These are phyloP conservation scores for Calameuta pallipes DNA, from an alignment of 2,888 invertebrate species.

Conservation along the genomic window DNA sequence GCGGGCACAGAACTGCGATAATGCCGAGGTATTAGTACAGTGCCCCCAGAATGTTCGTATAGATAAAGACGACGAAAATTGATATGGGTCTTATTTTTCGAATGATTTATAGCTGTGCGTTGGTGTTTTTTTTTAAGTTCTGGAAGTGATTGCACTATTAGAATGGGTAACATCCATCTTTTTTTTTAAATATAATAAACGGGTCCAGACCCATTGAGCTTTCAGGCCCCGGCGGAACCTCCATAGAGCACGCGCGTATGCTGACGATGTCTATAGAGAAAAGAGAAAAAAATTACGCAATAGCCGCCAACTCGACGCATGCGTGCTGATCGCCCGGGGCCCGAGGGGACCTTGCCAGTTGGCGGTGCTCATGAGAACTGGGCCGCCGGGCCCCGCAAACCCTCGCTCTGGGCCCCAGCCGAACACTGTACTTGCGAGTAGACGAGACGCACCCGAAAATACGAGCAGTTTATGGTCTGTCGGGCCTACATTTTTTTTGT, in stretches of 20 bases:
- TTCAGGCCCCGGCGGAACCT: conserved; percentile 9
- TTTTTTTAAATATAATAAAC: neutral
- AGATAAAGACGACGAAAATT: neutral
- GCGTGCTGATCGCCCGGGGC: conserved; percentile 54
- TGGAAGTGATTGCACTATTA: neutral
- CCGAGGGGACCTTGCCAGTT: conserved; percentile 58
- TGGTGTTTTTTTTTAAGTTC: neutral
- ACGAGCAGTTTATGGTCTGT: conserved; percentile 26
- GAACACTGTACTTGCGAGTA: neutral
- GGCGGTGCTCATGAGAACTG: conserved; percentile 62
- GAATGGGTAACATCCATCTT: neutral
- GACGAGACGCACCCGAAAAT: neutral
- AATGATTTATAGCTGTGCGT: neutral
- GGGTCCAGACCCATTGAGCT: neutral
- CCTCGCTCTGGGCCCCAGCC: conserved; percentile 22
- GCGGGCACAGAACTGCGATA: conserved; percentile 28
- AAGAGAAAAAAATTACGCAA: conserved; percentile 49
- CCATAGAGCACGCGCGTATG: conserved; percentile 8
- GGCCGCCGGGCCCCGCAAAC: conserved; percentile 47
- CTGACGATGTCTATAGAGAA: conserved; percentile 16
- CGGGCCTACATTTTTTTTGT: conserved; percentile 39
- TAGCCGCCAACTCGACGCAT: conserved; percentile 41
- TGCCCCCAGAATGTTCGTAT: neutral
- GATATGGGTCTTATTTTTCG: neutral
- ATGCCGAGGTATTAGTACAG: neutral